These are phyloP conservation scores for Aplodontia rufa DNA, from an alignment of 2,113 vertebrate species.

Conservation along the genomic window DNA sequence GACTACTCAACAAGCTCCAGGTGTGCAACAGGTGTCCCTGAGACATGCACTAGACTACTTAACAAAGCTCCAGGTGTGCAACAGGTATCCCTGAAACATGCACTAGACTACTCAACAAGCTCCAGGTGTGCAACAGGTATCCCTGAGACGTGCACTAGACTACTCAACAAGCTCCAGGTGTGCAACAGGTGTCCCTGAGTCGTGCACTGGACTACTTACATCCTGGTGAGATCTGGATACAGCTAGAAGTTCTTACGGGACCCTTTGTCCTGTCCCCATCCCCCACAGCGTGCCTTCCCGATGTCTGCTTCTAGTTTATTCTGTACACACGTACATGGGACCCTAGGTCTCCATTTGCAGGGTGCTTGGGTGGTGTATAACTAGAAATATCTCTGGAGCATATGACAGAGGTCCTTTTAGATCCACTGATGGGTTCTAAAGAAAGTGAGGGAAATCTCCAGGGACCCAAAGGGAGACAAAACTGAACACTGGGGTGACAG, in stretches of 20 bases:
- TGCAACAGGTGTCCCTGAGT: not conserved
- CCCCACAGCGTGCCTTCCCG: not conserved
- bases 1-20: not conserved
- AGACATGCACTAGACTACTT: too few species aligned
- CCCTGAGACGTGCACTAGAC: too few species aligned
- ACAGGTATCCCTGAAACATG: too few species aligned
- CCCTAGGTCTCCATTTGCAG: not conserved
- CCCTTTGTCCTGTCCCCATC: not conserved
- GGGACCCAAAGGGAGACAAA: not conserved
- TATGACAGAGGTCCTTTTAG: not conserved
- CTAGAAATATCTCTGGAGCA: not conserved
- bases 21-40: too few species aligned
- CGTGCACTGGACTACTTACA: too few species aligned
- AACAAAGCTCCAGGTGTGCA: not conserved
- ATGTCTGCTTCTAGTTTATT: too few species aligned
- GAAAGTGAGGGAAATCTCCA: not conserved
- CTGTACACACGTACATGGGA: not conserved
- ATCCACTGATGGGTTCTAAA: not conserved
- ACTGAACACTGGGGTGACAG: fast-evolving
- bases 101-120: too few species aligned
- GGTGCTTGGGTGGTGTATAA: not conserved
- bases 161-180: too few species aligned
- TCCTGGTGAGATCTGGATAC: fast-evolving
- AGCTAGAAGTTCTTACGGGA: fast-evolving
- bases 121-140: too few species aligned